Conservation (phyloP, 37 sponge, comb jelly and placozoan genomes). For the Beroe forskalii region DNA sequence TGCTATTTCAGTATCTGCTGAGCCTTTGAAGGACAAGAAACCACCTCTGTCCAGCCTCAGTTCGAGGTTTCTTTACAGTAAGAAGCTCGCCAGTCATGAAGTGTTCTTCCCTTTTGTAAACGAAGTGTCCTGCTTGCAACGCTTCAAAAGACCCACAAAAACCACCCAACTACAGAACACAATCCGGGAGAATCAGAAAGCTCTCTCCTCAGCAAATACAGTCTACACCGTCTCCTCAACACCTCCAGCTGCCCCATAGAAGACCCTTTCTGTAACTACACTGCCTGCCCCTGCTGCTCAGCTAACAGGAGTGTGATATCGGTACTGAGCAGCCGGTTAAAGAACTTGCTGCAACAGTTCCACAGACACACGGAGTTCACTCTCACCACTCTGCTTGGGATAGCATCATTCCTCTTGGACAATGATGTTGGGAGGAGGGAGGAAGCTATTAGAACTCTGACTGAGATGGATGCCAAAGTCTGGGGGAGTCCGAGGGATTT, state of each 20-base stretch:
- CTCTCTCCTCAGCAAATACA: slow-evolving; percentile 10
- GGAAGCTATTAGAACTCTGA: slow-evolving; percentile 21
- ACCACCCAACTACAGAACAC: background rate
- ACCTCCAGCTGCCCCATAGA: background rate
- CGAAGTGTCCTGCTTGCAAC: background rate
- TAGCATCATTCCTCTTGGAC: slow-evolving; percentile 16
- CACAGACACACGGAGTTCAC: slow-evolving; percentile 52
- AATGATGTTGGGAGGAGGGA: slow-evolving; percentile 20
- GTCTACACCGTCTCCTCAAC: background rate
- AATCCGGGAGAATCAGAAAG: background rate
- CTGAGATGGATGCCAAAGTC: background rate
- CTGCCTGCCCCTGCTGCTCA: slow-evolving; percentile 28
- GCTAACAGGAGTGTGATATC: background rate
- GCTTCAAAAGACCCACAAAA: background rate
- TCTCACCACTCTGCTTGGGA: slow-evolving; percentile 35
- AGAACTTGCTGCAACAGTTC: background rate
- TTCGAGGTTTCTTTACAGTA: background rate
- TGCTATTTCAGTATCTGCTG: no score
- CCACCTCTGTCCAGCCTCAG: background rate
- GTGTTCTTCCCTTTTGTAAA: background rate
- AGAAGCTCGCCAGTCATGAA: background rate
- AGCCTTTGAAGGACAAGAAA: background rate
- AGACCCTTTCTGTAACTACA: background rate
- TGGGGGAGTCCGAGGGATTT: slow-evolving; percentile 8
- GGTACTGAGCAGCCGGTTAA: slow-evolving; percentile 2